Conservation (phyloP, 2,797 vertebrate genomes). For the Chrosomus eos region DNA sequence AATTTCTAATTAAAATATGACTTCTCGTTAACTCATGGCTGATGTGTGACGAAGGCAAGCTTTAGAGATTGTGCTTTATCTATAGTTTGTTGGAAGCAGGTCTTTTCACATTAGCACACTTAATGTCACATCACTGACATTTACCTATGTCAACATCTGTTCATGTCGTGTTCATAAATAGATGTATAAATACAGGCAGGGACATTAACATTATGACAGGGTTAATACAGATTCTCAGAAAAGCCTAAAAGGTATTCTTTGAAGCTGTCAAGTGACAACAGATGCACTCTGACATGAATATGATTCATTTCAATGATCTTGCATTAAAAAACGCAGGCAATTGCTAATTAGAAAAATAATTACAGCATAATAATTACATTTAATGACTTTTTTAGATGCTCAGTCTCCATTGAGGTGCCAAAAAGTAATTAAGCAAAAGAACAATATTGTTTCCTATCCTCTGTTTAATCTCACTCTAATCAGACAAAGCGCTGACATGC, state of each 20-base stretch:
- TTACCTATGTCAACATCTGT: conserved; percentile 18
- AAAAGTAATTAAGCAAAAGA: conserved; percentile 14
- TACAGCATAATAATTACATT: too few species aligned
- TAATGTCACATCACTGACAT: conserved; percentile 6
- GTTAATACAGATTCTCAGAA: conserved; percentile 15
- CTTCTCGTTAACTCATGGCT: background rate
- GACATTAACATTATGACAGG: background rate
- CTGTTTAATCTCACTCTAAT: conserved; percentile 48
- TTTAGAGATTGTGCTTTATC: background rate
- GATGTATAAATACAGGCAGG: background rate
- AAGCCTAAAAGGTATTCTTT: conserved; percentile 18
- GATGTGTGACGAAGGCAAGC: background rate
- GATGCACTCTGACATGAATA: background rate
- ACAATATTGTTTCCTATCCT: background rate
- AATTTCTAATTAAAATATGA: background rate
- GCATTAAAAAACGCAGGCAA: background rate
- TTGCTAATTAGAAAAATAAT: conserved; percentile 14
- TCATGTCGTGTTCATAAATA: background rate
- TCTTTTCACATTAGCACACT: conserved; percentile 11
- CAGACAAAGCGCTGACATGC: conserved; percentile 25
- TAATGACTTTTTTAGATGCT: too few species aligned
- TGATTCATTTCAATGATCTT: background rate
- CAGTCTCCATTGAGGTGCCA: background rate
- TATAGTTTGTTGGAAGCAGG: background rate
- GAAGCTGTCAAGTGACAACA: background rate